A percentile compares a stretch with the other conserved stretches of the same genome.
These are phyloP conservation scores for Cephalopholis sonnerati DNA, from an alignment of 2,113 vertebrate genomes.

Conservation along the genomic window DNA sequence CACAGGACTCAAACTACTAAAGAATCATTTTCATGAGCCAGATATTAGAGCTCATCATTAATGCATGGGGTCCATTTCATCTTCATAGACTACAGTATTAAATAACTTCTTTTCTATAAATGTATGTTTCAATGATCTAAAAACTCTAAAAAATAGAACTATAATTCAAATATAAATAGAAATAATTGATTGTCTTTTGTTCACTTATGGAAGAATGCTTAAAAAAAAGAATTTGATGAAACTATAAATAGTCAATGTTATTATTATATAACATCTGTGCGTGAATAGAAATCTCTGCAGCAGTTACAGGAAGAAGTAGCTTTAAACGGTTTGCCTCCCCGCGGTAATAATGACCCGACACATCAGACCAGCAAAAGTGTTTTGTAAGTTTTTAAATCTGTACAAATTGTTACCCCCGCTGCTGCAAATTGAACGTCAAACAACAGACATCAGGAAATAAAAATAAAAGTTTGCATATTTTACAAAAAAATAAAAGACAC, in stretches of 20 bases:
- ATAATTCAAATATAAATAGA: constrained; percentile 83
- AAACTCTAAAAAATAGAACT: constrained; percentile 75
- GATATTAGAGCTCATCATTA: constrained; percentile 38
- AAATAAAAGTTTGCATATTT: constrained; percentile 85
- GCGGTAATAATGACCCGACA: constrained; percentile 63
- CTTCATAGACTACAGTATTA: constrained; percentile 64
- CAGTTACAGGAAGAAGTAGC: constrained; percentile 81
- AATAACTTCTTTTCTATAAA: constrained; percentile 72
- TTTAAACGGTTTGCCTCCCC: constrained; percentile 82
- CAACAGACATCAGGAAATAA: constrained; percentile 80
- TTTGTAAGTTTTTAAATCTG: constrained; percentile 70
- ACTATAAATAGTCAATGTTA: constrained; percentile 60
- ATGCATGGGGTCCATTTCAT: constrained; percentile 33
- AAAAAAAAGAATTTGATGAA: constrained; percentile 34
- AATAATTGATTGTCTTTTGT: constrained; percentile 84
- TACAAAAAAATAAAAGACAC: constrained; percentile 84
- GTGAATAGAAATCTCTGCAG: constrained; percentile 68
- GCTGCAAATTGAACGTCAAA: constrained; percentile 81
- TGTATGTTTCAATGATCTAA: constrained; percentile 67
- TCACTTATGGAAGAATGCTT: constrained; percentile 61
- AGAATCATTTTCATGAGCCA: constrained; percentile 5
- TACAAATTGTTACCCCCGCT: constrained; percentile 79
- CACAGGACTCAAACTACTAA: background rate
- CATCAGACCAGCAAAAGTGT: constrained; percentile 74
- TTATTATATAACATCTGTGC: constrained; percentile 42